Base-by-base conservation (phyloP, 2,797 vertebrate species). In the Falco peregrinus region DNA sequence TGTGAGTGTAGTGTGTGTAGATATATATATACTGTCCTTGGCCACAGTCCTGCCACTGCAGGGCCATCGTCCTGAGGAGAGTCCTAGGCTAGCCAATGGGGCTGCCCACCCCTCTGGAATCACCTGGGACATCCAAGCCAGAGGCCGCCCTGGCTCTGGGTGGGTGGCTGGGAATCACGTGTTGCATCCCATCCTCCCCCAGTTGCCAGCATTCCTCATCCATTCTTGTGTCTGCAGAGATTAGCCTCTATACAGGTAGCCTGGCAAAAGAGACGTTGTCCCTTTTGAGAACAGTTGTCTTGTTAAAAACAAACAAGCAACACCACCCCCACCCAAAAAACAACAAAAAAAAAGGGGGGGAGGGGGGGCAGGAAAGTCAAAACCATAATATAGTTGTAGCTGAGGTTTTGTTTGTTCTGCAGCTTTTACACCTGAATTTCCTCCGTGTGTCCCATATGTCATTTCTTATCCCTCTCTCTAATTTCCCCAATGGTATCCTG, bases 401-500 rank as follows among this genome's bases (percentile, higher is more conserved):
- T 69, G 63, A 88, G 54, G 9, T 59, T 93, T 83, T 92, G 18
- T 75, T 96, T 73, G 79, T 74, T 93, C 79, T 51, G 17, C 37
- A 84, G 33, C 48, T 24, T 61, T 19, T 74, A 35, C 17, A 17
- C 47, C n/a, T 89, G 90, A 87, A 89, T 96, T 95, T 95, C 41
- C 39, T 53, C 31, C 37, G 37, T 84, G 4, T 84, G 16, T 45
- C 54, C 57, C 76, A 41, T n/a, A 22, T 73, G 17, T 75, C 4
- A 48, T 45, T 87, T 96, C 29, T 90, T 92, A 68, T 31, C 59
- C 37, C 41, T 90, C 57, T 54, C 26, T 93, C 73, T 84, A 25
- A 75, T 63, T 63, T 65, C 45, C 53, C 3, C 77, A 84, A 28
- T 86, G 35, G 19, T 29, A 87, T 86, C 25, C 16, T 60, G 47